Base-by-base conservation (phyloP, 2,888 invertebrate genomes). In the Caenorhabditis afra region DNA sequence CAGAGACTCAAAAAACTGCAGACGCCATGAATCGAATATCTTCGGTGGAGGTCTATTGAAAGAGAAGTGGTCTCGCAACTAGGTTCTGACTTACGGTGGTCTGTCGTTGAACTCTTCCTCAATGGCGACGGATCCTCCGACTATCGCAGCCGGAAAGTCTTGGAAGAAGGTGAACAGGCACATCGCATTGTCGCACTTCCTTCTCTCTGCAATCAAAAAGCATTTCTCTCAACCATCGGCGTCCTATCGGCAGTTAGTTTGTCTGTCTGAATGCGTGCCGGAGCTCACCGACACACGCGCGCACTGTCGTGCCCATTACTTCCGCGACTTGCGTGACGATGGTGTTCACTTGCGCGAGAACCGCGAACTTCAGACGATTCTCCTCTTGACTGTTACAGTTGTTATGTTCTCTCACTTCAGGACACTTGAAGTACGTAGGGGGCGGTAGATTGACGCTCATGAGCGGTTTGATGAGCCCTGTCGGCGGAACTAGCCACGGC, bases 111-210 rank as follows among this genome's bases (percentile, higher is more conserved):
- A 35, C 12, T 57, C 59, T 8, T 49, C 62, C 3, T 55, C 22
- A 1, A 76, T 45, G 0, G 20, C 35, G 12, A 39, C 22, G 10
- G 44, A 52, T 16, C 77, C 77, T 5, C 77, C 77, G 16, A 68
- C 14, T 39, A 77, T 14, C 39, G 61, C 16, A 23, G 41, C 50
- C 39, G 77, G 77, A 41, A 66, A 70, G 23, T 50, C 29, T 20
- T 65, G 18, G 22, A 77, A 66, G 20, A 49, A 61, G 11, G 66
- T 41, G 55, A 49, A 65, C 14, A 77, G 59, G 41, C 70, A 77
- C 44, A 49, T 39, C 29, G 47, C 10, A 18, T 64, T 50, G 23
- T 70, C 77, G 37, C 10, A n/a, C 3, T 44, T 47, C n/a, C 70
- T 65, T 1, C 59, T 50, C 11, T 67, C 73, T 79, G 67, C 1